phyloP scores from a whole-genome alignment of 2,797 vertebrate genomes.

The Strix occidentalis region DNA sequence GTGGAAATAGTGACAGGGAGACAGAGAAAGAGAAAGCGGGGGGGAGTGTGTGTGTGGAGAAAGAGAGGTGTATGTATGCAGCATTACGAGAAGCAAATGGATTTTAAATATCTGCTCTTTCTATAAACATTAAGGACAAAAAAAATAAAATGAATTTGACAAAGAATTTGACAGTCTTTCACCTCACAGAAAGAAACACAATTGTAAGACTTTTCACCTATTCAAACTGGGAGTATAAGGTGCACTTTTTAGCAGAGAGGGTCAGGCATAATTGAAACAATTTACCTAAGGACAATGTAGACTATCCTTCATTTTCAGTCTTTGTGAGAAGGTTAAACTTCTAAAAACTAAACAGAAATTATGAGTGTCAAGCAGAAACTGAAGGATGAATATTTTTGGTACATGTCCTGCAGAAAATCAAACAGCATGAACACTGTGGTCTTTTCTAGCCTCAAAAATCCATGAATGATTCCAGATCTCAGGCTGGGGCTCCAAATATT shows the following conservation, averaged over 20 bases:
- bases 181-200: not conserved
- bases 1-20: not conserved
- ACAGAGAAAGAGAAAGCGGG: not conserved
- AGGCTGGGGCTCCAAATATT: slow-evolving; percentile 1
- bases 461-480: not conserved
- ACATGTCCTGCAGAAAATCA: not conserved
- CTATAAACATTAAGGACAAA: not conserved
- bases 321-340: not conserved
- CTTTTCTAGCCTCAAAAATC: not conserved
- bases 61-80: no score
- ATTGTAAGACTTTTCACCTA: not conserved
- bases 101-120: not conserved
- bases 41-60: no score
- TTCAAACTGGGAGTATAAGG: not conserved
- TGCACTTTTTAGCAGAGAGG: not conserved
- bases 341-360: not conserved
- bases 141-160: not conserved
- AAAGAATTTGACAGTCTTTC: not conserved
- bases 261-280: not conserved
- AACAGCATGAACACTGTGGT: not conserved
- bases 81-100: not conserved
- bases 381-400: not conserved
- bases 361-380: not conserved
- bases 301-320: not conserved
- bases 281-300: not conserved